Conservation (phyloP, 92 coral and sea anemone species). For the Palythoa caribaeorum region DNA sequence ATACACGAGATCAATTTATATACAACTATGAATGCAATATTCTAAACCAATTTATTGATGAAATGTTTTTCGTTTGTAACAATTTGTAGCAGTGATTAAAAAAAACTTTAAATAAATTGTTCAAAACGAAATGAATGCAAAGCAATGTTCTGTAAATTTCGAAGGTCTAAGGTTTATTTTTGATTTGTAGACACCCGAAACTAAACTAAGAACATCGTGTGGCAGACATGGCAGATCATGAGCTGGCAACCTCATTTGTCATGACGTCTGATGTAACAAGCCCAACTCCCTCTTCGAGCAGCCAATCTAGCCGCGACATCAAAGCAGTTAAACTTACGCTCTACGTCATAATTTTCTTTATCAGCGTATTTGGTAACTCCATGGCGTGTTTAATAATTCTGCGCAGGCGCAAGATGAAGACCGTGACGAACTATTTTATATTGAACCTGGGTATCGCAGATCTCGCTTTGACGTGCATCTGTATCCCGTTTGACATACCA, state of each 20-base stretch:
- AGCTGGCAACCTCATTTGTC: neutral
- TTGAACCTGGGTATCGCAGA: slow-evolving; percentile 85
- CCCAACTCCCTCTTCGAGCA: neutral
- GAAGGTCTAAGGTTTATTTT: too few species aligned
- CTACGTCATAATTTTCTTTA: slow-evolving; percentile 71
- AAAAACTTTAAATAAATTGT: too few species aligned
- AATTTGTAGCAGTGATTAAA: too few species aligned
- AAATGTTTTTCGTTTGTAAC: too few species aligned
- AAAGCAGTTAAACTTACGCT: slow-evolving; percentile 59
- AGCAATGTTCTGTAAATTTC: too few species aligned
- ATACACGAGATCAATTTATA: too few species aligned
- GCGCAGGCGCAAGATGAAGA: slow-evolving; percentile 79
- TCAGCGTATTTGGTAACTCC: slow-evolving; percentile 80
- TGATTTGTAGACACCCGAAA: too few species aligned
- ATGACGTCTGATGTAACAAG: neutral
- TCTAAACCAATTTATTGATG: too few species aligned
- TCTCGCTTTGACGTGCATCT: slow-evolving; percentile 74
- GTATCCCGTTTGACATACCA: slow-evolving; percentile 83
- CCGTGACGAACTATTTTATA: slow-evolving; percentile 86
- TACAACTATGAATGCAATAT: too few species aligned
- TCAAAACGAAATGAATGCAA: too few species aligned
- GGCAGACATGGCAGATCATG: neutral
- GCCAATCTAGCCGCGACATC: slow-evolving; percentile 22
- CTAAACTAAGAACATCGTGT: neutral
- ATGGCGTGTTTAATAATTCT: slow-evolving; percentile 73